Base-by-base conservation (phyloP, 1,140 invertebrate species). In the Diploscapter pachys region DNA sequence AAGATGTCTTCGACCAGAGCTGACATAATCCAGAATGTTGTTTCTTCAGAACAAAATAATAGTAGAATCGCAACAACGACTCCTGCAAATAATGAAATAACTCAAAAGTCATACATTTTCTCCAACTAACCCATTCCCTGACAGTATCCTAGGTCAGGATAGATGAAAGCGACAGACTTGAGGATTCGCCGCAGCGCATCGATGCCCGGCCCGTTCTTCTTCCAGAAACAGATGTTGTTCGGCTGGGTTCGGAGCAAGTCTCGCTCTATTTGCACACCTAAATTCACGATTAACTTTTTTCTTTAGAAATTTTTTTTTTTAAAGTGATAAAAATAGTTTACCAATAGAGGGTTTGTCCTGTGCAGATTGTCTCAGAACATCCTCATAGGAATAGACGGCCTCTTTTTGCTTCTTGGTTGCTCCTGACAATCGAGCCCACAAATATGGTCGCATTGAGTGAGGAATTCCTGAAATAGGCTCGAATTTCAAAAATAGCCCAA, bases 1-100 rank as follows among this genome's bases (percentile, higher is more conserved):
- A 99, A 88, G 13, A 98, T 88, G 88, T 99, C 95, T 90, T 99
- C 96, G 6, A 99, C 94, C 82, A 99, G 94, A 9, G 94, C 93
- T 81, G 93, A 92, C 93, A 98, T 94, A 87, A 97, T 92, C 96
- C 96, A 99, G 89, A 99, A 99, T 66, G 93, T 91, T 88, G 98
- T 95, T 88, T 99, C 96, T 89, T 99, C 96, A 88, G 98, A 95
- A 88, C 98, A 90, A 67, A 99, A 90, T 0, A 99, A 88, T 73
- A 99, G 87, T 50, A 99, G 88, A 63, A 93, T 94, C n/a, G 95
- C 94, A 61, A 92, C 83, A 55, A 85, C 80, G 3, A 83, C 63
- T 11, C 83, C 73, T 77, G 77, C 52, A 73, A 65, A 8, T 9
- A 9, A 8, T 53, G 49, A 64, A 13, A n/a, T 53, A 2, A n/a